Base-by-base conservation (phyloP, 2,888 invertebrate species). In the Argyresthia albistria region DNA sequence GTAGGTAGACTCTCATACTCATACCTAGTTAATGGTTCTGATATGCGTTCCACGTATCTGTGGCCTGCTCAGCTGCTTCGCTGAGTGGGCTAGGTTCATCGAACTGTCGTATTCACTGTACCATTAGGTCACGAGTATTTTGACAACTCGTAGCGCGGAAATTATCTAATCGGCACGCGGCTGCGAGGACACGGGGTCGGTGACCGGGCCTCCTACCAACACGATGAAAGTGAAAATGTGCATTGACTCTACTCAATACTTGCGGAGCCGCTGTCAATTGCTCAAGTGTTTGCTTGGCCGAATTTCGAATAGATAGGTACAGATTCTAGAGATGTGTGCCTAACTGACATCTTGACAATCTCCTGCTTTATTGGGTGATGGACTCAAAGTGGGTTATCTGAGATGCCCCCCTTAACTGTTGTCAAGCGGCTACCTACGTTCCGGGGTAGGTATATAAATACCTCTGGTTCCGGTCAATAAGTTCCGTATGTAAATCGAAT, bases 81-180 rank as follows among this genome's bases (percentile, higher is more conserved):
- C 79, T 35, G 12, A 80, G 78, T 76, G 75, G 76, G 50, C 42
- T 51, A 50, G 16, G 45, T 45, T 45, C 45, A 16, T 45, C 45
- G 47, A 55, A 60, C 60, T 60, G 59, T 61, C 60, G 53, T n/a
- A 25, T 46, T 46, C 46, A 46, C 46, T 25, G 46, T 46, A 46
- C 46, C 46, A 46, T 10, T 46, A 25, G 46, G 46, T 46, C 46
- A 46, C 11, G 46, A 46, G 46, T 46, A 46, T 25, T 46, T 46
- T 46, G 46, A 46, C 46, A 46, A 46, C 35, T 6, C 16, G 11
- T 6, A 46, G 46, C 46, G 80, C 80, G 80, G 82, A 82, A 83
- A 84, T 87, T 87, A 87, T 87, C 83, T 87, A 86, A 87, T 80
- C 86, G 81, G 86, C 80, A 80, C 84, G 79, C 83, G 75, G 76